Conservation (phyloP, 2,113 vertebrate species). For the Vireo altiloquus region DNA sequence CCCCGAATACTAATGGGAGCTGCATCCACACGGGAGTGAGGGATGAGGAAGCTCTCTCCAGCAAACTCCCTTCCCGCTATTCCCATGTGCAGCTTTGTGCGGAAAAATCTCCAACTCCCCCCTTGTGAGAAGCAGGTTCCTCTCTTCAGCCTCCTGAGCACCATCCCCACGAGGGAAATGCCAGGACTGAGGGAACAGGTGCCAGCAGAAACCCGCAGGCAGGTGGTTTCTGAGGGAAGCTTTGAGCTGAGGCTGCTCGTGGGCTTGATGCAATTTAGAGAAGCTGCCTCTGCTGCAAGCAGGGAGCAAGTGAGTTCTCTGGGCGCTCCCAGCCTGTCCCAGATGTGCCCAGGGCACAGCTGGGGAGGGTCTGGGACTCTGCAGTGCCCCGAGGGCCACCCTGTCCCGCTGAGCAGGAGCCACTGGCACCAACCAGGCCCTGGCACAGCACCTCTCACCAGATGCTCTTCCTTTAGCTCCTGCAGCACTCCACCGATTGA, state of each 20-base stretch:
- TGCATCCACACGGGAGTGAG: accelerated
- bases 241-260: not conserved
- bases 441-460: not conserved
- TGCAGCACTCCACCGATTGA: accelerated
- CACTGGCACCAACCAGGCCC: too few species aligned
- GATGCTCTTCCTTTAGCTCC: not conserved
- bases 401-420: accelerated
- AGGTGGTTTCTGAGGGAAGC: not conserved
- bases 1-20: slow-evolving; percentile 62
- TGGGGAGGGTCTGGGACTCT: not conserved
- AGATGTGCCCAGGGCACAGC: not conserved
- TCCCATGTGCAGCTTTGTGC: accelerated
- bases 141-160: not conserved
- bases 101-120: not conserved
- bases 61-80: not conserved
- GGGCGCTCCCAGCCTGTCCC: not conserved
- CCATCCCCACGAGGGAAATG: not conserved
- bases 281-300: too few species aligned
- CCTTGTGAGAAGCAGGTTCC: accelerated
- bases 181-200: not conserved
- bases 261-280: not conserved
- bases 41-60: not conserved
- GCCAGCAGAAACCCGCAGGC: accelerated
- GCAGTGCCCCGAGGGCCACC: accelerated
- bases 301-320: accelerated